Evolutionary conservation across 2,797 vertebrate species (phyloP).

Genomic region (Champsocephalus esox): DNA sequence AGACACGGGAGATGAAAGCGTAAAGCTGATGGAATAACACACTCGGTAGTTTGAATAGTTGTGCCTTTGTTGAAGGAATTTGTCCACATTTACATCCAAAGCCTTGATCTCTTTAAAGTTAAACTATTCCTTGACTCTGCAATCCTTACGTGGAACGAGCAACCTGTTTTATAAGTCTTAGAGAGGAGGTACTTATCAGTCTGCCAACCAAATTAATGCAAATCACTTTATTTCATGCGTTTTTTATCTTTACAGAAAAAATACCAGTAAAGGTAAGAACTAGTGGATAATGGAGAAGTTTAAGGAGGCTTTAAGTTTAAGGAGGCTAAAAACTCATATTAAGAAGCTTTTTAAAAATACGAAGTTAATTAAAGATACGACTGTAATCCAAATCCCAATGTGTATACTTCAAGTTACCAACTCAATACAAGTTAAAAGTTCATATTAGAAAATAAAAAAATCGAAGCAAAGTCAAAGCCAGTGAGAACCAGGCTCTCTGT

Average conservation of each 20-base stretch:
- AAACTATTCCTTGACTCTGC: background rate
- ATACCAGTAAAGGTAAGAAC: background rate
- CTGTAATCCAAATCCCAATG: background rate
- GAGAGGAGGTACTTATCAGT: background rate
- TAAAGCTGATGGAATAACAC: background rate
- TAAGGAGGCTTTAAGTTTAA: background rate
- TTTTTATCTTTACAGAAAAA: background rate
- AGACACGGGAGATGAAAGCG: constrained; percentile 9
- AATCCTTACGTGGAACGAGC: background rate
- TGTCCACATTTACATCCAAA: background rate
- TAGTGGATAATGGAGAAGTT: background rate
- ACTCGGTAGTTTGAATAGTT: background rate
- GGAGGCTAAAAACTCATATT: background rate
- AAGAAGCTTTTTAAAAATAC: background rate
- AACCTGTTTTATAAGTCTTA: background rate
- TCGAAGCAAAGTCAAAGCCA: background rate
- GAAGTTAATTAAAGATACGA: background rate
- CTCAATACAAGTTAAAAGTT: background rate
- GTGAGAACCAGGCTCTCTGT: background rate
- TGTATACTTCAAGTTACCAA: background rate
- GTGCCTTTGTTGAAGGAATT: background rate
- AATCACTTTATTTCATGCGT: background rate
- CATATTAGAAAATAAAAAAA: constrained; percentile 1
- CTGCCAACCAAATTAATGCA: background rate
- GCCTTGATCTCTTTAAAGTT: background rate